These are phyloP conservation scores for Mantis religiosa DNA, from an alignment of 2,888 invertebrate species.

Conservation along the genomic window DNA sequence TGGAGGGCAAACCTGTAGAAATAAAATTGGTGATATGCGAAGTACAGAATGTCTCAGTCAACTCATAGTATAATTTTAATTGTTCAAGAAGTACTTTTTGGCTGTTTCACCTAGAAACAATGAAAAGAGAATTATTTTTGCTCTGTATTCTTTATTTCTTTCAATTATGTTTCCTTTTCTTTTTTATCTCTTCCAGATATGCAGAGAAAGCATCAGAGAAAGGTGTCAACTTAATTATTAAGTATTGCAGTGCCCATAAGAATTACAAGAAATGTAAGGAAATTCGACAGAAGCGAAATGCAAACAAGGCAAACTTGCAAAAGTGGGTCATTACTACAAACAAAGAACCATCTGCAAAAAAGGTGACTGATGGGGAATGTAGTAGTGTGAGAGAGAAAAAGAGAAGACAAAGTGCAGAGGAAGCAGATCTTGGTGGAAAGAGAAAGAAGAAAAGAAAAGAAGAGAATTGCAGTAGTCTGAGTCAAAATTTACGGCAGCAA, in stretches of 20 bases:
- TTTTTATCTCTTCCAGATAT: neutral
- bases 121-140: too few relatives aligned
- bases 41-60: too few relatives aligned
- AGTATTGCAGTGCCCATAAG: neutral
- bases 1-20: too few relatives aligned
- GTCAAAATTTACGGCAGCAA: neutral
- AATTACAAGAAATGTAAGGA: neutral
- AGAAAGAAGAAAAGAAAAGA: neutral
- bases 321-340: neutral
- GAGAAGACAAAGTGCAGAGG: neutral
- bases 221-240: neutral
- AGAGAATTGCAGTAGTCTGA: neutral
- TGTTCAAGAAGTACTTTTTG: too few relatives aligned
- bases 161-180: too few relatives aligned
- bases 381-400: neutral
- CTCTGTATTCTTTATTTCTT: too few relatives aligned
- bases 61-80: too few relatives aligned
- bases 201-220: neutral
- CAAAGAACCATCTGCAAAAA: neutral
- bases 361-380: neutral
- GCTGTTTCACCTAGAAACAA: too few relatives aligned
- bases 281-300: neutral
- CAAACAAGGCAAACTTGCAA: neutral
- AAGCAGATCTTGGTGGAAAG: neutral
- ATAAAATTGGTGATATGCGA: too few relatives aligned